Conservation (phyloP, 2,888 invertebrate genomes). For the Daptonema setosum region DNA sequence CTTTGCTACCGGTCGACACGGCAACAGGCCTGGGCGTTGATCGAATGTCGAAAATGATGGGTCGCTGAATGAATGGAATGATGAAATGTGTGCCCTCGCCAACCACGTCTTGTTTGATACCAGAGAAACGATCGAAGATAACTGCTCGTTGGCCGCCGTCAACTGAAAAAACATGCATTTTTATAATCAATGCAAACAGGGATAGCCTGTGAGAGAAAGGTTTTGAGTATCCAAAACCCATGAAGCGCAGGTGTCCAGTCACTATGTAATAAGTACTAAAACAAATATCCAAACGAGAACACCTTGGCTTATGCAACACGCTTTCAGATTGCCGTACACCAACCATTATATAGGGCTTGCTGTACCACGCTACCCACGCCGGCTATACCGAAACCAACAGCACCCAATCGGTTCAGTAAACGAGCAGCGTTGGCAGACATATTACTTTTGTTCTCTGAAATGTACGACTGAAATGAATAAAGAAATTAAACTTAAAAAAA, state of each 20-base stretch:
- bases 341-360: not conserved
- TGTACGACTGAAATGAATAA: too few species aligned
- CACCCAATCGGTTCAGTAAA: not conserved
- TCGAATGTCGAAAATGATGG: constrained; percentile 90
- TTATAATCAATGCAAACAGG: not conserved
- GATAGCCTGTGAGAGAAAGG: too few species aligned
- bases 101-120: constrained; percentile 68
- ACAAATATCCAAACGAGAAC: too few species aligned
- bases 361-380: constrained; percentile 6
- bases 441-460: too few species aligned
- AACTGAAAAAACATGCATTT: constrained; percentile 40
- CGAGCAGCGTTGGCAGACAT: too few species aligned
- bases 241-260: too few species aligned
- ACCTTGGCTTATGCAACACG: too few species aligned
- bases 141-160: constrained; percentile 95
- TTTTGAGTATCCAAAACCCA: too few species aligned
- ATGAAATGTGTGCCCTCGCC: constrained; percentile 98
- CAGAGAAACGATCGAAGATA: constrained; percentile 93
- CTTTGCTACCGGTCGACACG: constrained; percentile 89
- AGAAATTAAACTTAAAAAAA: too few species aligned
- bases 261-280: too few species aligned
- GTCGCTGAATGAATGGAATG: constrained; percentile 92
- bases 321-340: too few species aligned
- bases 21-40: constrained; percentile 88
- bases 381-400: constrained; percentile 10